Conservation (phyloP, 1,140 invertebrate genomes). For the Caenorhabditis elegans region WBcel235 BX284605.5:4199001-4199500, state of each 20-base stretch:
- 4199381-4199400: neutral
- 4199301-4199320: neutral
- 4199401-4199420: neutral
- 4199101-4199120: neutral
- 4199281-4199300: no score
- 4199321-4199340: neutral
- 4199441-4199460: neutral
- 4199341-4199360: neutral
- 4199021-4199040: no score
- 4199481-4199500: neutral
- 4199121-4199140: neutral
- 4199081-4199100: neutral
- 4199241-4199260: neutral
- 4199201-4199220: neutral
- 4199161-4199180: neutral
- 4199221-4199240: slow-evolving; percentile 11
- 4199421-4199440: neutral
- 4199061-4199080: neutral
- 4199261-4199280: no score
- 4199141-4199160: neutral
- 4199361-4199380: neutral
- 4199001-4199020: no score
- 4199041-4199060: neutral
- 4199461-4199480: neutral
- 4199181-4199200: no score